Percentiles rank a stretch among this genome's conserved stretches.
These are phyloP conservation scores for human DNA, from an alignment of 2,113 vertebrate genomes.

Conservation along the genomic window GRCh38 chr6:33293001-33293500, in stretches of 20 bases:
- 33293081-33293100: conserved; percentile 81
- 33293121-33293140: conserved; percentile 83
- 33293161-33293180: conserved; percentile 95
- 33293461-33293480: conserved; percentile 36
- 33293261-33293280: conserved; percentile 85
- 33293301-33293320: conserved; percentile 84
- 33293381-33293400: background rate
- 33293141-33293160: conserved; percentile 72
- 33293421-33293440: conserved; percentile 82
- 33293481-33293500: conserved; percentile 79
- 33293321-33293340: background rate
- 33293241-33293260: conserved; percentile 75
- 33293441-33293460: conserved; percentile 43
- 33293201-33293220: conserved; percentile 80
- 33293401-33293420: conserved; percentile 86
- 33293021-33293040: conserved; percentile 93
- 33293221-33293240: conserved; percentile 77
- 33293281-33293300: conserved; percentile 93
- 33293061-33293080: conserved; percentile 91
- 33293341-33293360: background rate
- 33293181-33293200: conserved; percentile 85
- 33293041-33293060: conserved; percentile 90
- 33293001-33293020: conserved; percentile 86
- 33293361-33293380: background rate
- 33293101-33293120: conserved; percentile 60